A percentile compares a stretch with the other conserved stretches of the same genome.
These are phyloP conservation scores for Microchrysa polita DNA, from an alignment of 2,888 invertebrate genomes.

Conservation along the genomic window DNA sequence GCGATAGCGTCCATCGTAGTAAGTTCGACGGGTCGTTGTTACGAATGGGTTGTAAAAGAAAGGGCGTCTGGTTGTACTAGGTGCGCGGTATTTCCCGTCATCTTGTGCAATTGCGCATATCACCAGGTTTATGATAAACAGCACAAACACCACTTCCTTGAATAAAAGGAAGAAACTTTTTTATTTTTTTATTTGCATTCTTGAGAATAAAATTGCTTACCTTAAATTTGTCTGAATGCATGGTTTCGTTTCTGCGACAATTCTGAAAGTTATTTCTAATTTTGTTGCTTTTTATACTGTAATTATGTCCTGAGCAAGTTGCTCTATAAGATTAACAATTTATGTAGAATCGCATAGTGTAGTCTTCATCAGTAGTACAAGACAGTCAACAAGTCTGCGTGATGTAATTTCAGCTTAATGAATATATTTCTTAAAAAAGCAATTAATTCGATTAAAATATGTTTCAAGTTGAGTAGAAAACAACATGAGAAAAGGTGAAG, in stretches of 20 bases:
- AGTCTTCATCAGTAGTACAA: too few relatives aligned
- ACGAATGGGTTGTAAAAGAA: neutral
- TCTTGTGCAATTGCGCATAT: conserved; percentile 51
- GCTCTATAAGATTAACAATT: conserved; percentile 29
- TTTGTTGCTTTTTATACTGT: conserved; percentile 22
- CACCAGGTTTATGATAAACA: neutral
- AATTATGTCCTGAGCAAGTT: conserved; percentile 29
- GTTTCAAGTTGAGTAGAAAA: neutral
- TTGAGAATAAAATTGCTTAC: conserved; percentile 20
- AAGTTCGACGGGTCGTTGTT: conserved; percentile 45
- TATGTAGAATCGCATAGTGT: neutral
- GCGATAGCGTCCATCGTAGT: conserved; percentile 60
- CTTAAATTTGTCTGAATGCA: neutral
- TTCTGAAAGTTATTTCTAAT: neutral
- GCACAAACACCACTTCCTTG: neutral
- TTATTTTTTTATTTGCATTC: neutral
- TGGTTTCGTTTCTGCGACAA: neutral
- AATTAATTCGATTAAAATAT: conserved; percentile 11
- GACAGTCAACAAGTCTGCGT: too few relatives aligned
- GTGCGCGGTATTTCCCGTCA: conserved; percentile 66
- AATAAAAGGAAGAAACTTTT: neutral
- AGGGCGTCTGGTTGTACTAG: conserved; percentile 40
- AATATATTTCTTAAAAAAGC: neutral
- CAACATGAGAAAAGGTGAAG: neutral
- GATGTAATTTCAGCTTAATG: neutral